Base-by-base conservation (phyloP, 2,888 invertebrate genomes). In the Nephrotoma flavescens region DNA sequence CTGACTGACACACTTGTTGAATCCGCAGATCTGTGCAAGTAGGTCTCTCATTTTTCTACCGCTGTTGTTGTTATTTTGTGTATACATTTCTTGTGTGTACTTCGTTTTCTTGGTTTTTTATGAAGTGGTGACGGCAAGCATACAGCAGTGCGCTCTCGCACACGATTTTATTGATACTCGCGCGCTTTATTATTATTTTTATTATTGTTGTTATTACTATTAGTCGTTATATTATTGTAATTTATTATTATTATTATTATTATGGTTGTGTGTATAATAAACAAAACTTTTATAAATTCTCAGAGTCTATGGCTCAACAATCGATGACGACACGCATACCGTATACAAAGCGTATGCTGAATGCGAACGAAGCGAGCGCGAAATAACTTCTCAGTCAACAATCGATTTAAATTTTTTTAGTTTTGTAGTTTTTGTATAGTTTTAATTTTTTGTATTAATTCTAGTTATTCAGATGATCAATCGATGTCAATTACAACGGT, bases 1-100 rank as follows among this genome's bases (percentile, higher is more conserved):
- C 89, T 89, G 89, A 89, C 88, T 89, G 89, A 89, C 89, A 89
- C 88, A 89, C 89, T 89, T 89, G 86, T 87, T 87, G 87, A 87
- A 87, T 87, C 87, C 86, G 87, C 87, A 87, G 88, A 88, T 88
- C 88, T 87, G 87, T 87, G 88, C 88, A 89, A 88, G 89, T 89
- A 89, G 89, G 89, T 89, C 89, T 89, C 87, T 87, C 88, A 87
- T 87, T 88, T 41, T 87, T 86, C 31, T 87, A 85, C 31, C 83
- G 12, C 86, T 87, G 41, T 87, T 87, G 87, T 87, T 87, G 86
- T 87, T 87, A 44, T 47, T 84, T 86, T 47, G 15, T 47, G 42
- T 87, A 83, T 86, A 83, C 86, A 86, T 85, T 86, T 86, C 45
- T 86, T 83, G 84, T 86, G 87, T 83, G 71, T 71, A 86, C 85